Evolutionary conservation across 2,888 invertebrate genomes (phyloP), one percentile per base, ranked within the genome.

Genomic region (Omphaloscelis lunosa): DNA sequence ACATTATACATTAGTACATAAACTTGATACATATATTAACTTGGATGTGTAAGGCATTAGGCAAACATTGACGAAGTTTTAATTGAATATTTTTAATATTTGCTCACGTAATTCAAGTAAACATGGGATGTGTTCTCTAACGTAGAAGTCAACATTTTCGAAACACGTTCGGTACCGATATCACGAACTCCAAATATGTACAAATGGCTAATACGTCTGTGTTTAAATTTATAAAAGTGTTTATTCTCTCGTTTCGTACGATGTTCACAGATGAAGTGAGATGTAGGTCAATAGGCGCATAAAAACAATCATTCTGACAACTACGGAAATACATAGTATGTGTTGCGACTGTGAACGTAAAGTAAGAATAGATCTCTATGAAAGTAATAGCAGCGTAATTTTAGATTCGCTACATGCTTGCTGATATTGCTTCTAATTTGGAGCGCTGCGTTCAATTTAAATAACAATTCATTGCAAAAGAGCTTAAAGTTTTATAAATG

Each of bases 231-330:
- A 87, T 84, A 88, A 86, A 83, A 81, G 82, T 91, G 88, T 90
- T 90, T 87, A 85, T 84, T 86, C 89, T 88, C 82, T 82, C 77
- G 80, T 86, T 90, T 82, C 75, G 86, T 87, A 82, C 83, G 84
- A 86, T 87, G 86, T 88, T 88, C 89, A 90, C 91, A 89, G 90
- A 82, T 88, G 89, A 88, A 84, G 83, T 86, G 86, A 83, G 80
- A 92, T 90, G 86, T 91, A 88, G 92, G 91, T 91, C 91, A 90
- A 82, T 88, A 89, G 88, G 86, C 88, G 83, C 86, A 89, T 88
- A 90, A 90, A 89, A 89, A 91, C 88, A 88, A 84, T 88, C 80
- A 82, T 77, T 77, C 86, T 58, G 77, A 75, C 87, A 79, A 80
- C 79, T 82, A 84, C 76, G 51, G 68, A 78, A 67, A 76, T 75